phyloP scores from a whole-genome alignment of 1,140 invertebrate species.

The Lycorma delicatula region DNA sequence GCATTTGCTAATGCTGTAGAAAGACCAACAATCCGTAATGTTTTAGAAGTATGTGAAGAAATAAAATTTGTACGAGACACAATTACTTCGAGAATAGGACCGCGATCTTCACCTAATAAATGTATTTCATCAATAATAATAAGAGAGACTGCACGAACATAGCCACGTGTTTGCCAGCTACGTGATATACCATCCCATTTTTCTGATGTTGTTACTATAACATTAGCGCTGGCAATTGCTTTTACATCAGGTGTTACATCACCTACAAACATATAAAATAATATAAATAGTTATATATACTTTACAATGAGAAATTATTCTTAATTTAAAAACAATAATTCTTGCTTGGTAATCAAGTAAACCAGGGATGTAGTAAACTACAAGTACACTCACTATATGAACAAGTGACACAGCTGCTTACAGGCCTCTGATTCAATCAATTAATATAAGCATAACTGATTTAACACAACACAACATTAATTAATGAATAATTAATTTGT shows the following conservation, averaged over 20 bases:
- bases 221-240: conserved; percentile 71
- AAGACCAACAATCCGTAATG: conserved; percentile 83
- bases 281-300: too few species aligned
- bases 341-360: too few species aligned
- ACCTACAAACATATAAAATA: too few species aligned
- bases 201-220: conserved; percentile 98
- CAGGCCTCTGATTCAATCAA: too few species aligned
- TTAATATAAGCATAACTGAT: too few species aligned
- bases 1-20: conserved; percentile 98
- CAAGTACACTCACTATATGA: too few species aligned
- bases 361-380: too few species aligned
- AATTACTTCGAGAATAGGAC: conserved; percentile 77
- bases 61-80: conserved; percentile 86
- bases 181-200: conserved; percentile 99
- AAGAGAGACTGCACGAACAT: conserved; percentile 85
- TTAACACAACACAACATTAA: too few species aligned
- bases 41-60: conserved; percentile 67
- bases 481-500: too few species aligned
- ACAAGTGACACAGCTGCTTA: too few species aligned
- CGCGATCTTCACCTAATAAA: conserved; percentile 85
- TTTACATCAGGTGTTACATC: conserved; percentile 90
- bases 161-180: conserved; percentile 93
- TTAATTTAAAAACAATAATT: too few species aligned
- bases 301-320: too few species aligned
- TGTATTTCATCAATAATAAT: conserved; percentile 99